A percentile compares a stretch with the other conserved stretches of the same genome.
Conservation (phyloP, 2,113 vertebrate genomes). For the Labrus mixtus region DNA sequence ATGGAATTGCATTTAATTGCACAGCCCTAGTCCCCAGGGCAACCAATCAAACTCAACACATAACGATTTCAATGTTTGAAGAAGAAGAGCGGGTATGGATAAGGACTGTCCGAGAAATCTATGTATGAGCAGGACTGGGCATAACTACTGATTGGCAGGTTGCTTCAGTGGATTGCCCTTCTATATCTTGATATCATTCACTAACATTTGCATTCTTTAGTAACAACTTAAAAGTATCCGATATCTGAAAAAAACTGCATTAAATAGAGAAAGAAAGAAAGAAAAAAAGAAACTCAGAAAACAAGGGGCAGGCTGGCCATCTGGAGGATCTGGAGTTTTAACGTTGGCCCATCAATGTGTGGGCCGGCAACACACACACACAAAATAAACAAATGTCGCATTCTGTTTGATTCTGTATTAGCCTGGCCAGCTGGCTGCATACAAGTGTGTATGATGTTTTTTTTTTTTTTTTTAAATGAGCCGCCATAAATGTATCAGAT, state of each 20-base stretch:
- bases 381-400: slow-evolving; percentile 26
- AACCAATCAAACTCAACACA: slow-evolving; percentile 22
- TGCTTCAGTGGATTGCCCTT: slow-evolving; percentile 21
- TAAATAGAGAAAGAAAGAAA: slow-evolving; percentile 10
- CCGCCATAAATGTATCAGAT: slow-evolving; percentile 10
- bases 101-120: background rate
- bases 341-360: slow-evolving; percentile 11
- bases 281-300: slow-evolving; percentile 14
- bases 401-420: slow-evolving; percentile 33
- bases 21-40: background rate
- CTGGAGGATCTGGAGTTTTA: slow-evolving; percentile 38
- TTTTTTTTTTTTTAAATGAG: background rate
- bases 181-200: slow-evolving; percentile 2
- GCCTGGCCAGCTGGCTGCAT: slow-evolving; percentile 19
- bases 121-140: background rate
- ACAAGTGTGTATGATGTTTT: background rate
- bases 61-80: slow-evolving; percentile 3
- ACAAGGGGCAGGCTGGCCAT: slow-evolving; percentile 41
- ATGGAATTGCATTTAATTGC: too few species aligned
- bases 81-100: background rate
- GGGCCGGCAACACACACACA: slow-evolving; percentile 3
- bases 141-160: slow-evolving; percentile 32
- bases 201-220: slow-evolving; percentile 9
- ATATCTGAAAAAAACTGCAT: background rate
- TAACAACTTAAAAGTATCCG: slow-evolving; percentile 23